phyloP scores from a whole-genome alignment of 2,113 vertebrate genomes.

The Candoia aspera region DNA sequence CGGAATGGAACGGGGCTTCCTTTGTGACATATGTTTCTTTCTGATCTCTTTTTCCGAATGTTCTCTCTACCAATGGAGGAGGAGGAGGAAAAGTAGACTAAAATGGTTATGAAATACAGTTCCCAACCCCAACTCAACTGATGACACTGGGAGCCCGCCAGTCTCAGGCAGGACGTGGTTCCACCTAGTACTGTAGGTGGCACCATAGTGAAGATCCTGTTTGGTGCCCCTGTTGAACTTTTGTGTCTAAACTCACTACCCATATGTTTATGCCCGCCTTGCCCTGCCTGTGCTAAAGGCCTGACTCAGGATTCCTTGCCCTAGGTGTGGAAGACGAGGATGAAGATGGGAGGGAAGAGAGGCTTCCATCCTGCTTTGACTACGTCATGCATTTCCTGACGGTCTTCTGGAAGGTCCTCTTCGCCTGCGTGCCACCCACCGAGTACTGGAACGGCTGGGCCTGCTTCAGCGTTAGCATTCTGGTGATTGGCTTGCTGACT shows the following conservation, averaged over 20 bases:
- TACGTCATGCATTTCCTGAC: constrained; percentile 95
- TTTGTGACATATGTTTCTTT: not conserved
- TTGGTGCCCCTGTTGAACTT: not conserved
- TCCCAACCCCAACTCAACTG: not conserved
- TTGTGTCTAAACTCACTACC: not conserved
- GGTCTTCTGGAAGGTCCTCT: constrained; percentile 94
- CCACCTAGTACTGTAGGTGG: not conserved
- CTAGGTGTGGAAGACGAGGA: constrained; percentile 88
- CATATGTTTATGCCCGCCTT: not conserved
- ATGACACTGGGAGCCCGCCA: not conserved
- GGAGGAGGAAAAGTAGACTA: not conserved
- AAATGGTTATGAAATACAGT: not conserved
- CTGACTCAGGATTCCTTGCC: not conserved
- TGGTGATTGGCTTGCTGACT: constrained; percentile 85
- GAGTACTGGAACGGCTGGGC: constrained; percentile 95
- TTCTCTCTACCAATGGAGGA: not conserved
- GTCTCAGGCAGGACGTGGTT: not conserved
- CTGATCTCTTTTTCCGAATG: not conserved
- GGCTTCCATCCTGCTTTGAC: constrained; percentile 86
- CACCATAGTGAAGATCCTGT: not conserved
- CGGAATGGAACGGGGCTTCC: no score
- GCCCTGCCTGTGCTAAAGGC: fast-evolving
- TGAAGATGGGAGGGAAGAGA: constrained; percentile 81
- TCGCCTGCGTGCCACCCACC: constrained; percentile 90
- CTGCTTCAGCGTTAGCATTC: constrained; percentile 87